Evolutionary conservation across 2,113 vertebrate genomes (phyloP).

Genomic region (Mesocricetus auratus): DNA sequence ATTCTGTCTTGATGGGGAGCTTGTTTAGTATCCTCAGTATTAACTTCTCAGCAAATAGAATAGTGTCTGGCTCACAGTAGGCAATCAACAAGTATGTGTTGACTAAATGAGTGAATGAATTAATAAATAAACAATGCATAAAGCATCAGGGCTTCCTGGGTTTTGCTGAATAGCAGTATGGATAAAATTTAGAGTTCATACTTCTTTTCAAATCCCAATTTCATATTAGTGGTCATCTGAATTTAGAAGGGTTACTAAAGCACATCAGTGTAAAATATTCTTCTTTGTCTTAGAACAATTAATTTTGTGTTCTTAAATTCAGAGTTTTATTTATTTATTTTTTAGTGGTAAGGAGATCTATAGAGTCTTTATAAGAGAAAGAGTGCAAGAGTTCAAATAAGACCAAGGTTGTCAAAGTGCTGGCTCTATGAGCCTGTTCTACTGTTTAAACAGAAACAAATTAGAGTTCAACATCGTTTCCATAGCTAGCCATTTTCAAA

Average conservation of each 20-base stretch:
- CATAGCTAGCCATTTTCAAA: conserved; percentile 45
- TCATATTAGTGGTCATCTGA: background rate
- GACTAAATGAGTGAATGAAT: conserved; percentile 45
- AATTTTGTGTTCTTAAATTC: background rate
- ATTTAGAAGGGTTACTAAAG: background rate
- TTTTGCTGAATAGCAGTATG: background rate
- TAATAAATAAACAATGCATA: background rate
- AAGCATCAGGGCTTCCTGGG: background rate
- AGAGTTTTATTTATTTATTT: background rate
- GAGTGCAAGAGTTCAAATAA: background rate
- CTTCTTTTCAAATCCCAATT: conserved; percentile 25
- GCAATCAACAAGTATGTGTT: conserved; percentile 25
- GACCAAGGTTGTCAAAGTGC: background rate
- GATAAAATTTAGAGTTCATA: background rate
- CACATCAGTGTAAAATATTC: background rate
- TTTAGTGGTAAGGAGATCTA: background rate
- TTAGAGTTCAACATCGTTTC: background rate
- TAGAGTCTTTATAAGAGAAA: background rate
- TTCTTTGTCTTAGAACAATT: background rate
- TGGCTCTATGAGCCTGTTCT: background rate
- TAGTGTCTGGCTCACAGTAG: background rate
- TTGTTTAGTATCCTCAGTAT: background rate
- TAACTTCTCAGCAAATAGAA: conserved; percentile 21
- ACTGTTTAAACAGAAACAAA: conserved; percentile 39
- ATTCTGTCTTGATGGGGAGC: background rate